Evolutionary conservation across 2,888 invertebrate genomes (phyloP), one percentile per base, ranked within the genome.

Genomic region (Andrena haemorrhoa): DNA sequence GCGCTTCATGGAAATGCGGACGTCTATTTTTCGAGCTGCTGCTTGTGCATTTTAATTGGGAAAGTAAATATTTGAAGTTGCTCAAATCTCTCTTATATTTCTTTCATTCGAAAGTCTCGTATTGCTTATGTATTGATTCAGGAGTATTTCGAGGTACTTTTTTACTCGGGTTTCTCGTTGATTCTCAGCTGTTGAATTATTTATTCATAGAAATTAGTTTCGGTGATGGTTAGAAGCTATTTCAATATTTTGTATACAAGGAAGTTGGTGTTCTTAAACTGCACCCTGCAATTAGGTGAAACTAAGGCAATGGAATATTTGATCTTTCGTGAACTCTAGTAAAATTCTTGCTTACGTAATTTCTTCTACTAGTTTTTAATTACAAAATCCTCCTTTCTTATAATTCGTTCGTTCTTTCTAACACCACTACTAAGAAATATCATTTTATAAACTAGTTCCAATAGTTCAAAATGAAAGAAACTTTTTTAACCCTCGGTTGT

Each of bases 201-300:
- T 56, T 69, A 56, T 69, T 69, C 35, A 41, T 69, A 33, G 10
- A 56, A 41, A 69, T 35, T 10, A 23, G 20, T 23, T 41, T 12
- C 41, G 41, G 63, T 41, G 63, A 53, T 26, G 35, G 53, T 33
- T 23, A 31, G 51, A 53, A 33, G 23, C 20, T 68, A 23, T 23
- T 51, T 23, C 12, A 33, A 53, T 12, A 33, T 53, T 68, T 68
- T 20, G 53, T 35, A 51, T 53, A 16, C 12, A 35, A 53, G 68
- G 53, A 68, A 53, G 33, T 8, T 23, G 20, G 16, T 8, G 53
- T 53, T 68, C 23, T 33, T 53, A 35, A 33, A 68, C 4, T 56
- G 10, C 3, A 7, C 10, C 4, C 26, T 53, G 53, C 23, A 23
- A 53, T 35, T 53, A 53, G 23, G 51, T 26, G 68, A 68, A 51